Percentiles rank a stretch among this genome's conserved stretches.
These are phyloP conservation scores for Melanotaenia maccullochi DNA, from an alignment of 2,797 vertebrate genomes.

Conservation along the genomic window DNA sequence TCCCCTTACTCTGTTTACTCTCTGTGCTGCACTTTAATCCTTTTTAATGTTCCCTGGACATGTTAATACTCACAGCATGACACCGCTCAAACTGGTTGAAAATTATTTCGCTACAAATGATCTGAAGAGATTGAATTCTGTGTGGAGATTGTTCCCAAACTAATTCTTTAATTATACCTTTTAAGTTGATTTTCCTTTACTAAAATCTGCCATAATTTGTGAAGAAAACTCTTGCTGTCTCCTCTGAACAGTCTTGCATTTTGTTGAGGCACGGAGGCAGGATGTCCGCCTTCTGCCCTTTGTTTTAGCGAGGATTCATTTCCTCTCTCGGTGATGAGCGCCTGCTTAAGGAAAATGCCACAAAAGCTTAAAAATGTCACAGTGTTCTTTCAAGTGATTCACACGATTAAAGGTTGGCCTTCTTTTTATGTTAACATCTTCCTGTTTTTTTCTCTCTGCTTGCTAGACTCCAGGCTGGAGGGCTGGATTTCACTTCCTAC, in stretches of 20 bases:
- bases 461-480: conserved; percentile 89
- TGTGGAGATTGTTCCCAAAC: not conserved
- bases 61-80: conserved; percentile 41
- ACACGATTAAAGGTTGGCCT: conserved; percentile 31
- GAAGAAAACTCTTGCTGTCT: not conserved
- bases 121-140: conserved; percentile 7
- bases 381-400: conserved; percentile 37
- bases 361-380: conserved; percentile 54
- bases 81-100: conserved; percentile 19
- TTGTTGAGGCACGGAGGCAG: conserved; percentile 4
- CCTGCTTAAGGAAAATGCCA: conserved; percentile 42
- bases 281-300: conserved; percentile 24
- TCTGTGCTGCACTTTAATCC: conserved; percentile 60
- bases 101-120: conserved; percentile 26
- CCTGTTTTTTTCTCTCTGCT: conserved; percentile 22
- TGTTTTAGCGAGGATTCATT: conserved; percentile 24
- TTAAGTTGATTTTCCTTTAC: not conserved
- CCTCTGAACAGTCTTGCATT: not conserved
- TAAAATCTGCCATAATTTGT: conserved; percentile 3
- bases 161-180: conserved; percentile 1
- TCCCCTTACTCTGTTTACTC: conserved; percentile 40
- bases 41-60: conserved; percentile 33
- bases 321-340: conserved; percentile 20
- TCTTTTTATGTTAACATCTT: conserved; percentile 40
- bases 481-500: conserved; percentile 93